A percentile compares a stretch with the other conserved stretches of the same genome.
Conservation (phyloP, 2,888 invertebrate genomes). For the Plagodis dolabraria region DNA sequence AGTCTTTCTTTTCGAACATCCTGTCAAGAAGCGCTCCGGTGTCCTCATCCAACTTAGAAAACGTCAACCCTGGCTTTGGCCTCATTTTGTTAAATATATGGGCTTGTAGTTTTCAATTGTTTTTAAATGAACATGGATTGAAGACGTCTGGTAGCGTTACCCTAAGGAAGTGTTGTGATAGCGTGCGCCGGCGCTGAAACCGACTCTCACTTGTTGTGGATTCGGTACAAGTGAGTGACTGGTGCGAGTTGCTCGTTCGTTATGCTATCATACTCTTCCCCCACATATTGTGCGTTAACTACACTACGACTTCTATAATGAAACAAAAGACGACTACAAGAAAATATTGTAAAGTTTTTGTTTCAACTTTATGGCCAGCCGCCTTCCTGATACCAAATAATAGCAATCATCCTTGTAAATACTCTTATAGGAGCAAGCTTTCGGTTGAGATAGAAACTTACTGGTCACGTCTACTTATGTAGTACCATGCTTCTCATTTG, state of each 20-base stretch:
- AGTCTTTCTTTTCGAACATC: slow-evolving; percentile 88
- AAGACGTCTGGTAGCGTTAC: slow-evolving; percentile 38
- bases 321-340: too few species aligned
- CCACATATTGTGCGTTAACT: too few species aligned
- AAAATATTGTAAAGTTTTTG: too few species aligned
- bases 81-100: slow-evolving; percentile 55
- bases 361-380: too few species aligned
- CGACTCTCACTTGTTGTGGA: slow-evolving; percentile 52
- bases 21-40: slow-evolving; percentile 86
- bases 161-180: slow-evolving; percentile 57
- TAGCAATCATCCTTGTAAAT: too few species aligned
- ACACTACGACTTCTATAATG: too few species aligned
- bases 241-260: slow-evolving; percentile 1
- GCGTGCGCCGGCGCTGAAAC: slow-evolving; percentile 51
- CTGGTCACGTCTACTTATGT: too few species aligned
- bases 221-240: slow-evolving; percentile 9
- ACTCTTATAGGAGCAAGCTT: too few species aligned
- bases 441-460: too few species aligned
- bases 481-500: too few species aligned
- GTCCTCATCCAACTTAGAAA: slow-evolving; percentile 86
- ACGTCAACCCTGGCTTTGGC: slow-evolving; percentile 72
- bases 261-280: too few species aligned
- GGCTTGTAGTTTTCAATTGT: slow-evolving; percentile 15
- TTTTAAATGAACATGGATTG: slow-evolving; percentile 4
- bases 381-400: too few species aligned